These are phyloP conservation scores for Oriolus oriolus DNA, from an alignment of 2,113 vertebrate genomes.

Conservation along the genomic window DNA sequence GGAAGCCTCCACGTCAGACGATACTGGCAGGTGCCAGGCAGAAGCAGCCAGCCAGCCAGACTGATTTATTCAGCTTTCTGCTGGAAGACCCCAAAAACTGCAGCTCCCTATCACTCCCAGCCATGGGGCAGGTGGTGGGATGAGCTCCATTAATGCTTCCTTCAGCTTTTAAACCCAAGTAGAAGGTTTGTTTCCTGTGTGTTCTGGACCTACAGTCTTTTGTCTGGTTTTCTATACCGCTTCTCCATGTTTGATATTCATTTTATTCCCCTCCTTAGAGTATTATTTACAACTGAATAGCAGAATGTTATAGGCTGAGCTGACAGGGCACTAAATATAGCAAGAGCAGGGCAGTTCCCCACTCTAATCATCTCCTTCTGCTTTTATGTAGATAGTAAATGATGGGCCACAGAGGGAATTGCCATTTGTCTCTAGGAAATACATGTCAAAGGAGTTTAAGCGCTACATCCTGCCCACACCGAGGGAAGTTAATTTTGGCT, in stretches of 20 bases:
- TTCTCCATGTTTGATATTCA: neutral
- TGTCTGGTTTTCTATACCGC: neutral
- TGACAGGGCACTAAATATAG: slow-evolving; percentile 4
- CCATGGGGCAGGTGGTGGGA: rapidly evolving
- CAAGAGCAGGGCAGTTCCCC: neutral
- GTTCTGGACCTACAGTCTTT: neutral
- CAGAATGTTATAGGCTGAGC: neutral
- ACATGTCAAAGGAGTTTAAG: neutral
- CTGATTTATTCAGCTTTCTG: neutral
- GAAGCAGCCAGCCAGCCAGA: neutral
- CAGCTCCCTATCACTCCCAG: neutral
- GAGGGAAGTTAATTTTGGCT: neutral
- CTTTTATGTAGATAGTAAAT: slow-evolving; percentile 26
- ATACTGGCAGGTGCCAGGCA: neutral
- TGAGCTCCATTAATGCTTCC: neutral
- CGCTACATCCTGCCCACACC: neutral
- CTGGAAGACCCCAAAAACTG: neutral
- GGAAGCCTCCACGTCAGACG: neutral
- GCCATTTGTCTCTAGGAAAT: neutral
- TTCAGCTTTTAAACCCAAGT: neutral
- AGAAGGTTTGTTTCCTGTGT: neutral
- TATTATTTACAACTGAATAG: slow-evolving; percentile 14
- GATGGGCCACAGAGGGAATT: slow-evolving; percentile 13
- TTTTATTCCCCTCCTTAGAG: neutral
- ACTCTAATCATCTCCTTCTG: slow-evolving; percentile 7